A percentile compares a stretch with the other conserved stretches of the same genome.
Evolutionary conservation across 2,797 vertebrate species (phyloP).

Genomic region (Fringilla coelebs): DNA sequence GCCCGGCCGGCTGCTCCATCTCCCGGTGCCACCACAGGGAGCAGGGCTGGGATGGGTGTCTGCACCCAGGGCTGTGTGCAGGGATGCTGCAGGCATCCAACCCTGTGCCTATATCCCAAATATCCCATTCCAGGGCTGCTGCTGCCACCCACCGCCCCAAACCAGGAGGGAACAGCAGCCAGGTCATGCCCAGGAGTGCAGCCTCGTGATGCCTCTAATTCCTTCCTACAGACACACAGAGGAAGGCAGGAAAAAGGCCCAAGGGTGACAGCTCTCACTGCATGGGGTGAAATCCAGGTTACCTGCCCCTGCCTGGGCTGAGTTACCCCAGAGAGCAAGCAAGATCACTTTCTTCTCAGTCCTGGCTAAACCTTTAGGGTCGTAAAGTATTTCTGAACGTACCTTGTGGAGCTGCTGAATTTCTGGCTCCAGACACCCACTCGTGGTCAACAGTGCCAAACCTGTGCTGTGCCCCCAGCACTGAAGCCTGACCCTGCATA

Average conservation of each 20-base stretch:
- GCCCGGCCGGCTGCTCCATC: fast-evolving
- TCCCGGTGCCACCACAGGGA: fast-evolving
- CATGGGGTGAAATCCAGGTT: not conserved
- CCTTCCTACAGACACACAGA: not conserved
- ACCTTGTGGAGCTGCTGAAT: too few relatives aligned
- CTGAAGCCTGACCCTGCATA: fast-evolving
- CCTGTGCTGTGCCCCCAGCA: not conserved
- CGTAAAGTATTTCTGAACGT: not conserved
- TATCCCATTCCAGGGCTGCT: not conserved
- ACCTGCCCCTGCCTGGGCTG: too few relatives aligned
- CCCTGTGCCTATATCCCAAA: not conserved
- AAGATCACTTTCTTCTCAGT: not conserved
- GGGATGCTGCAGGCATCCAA: not conserved
- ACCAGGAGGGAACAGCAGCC: not conserved
- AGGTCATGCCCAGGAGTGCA: not conserved
- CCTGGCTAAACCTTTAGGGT: not conserved
- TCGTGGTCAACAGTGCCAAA: fast-evolving
- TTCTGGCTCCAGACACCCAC: not conserved
- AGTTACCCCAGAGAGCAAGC: not conserved
- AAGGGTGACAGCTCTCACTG: not conserved
- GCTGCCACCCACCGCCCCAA: not conserved
- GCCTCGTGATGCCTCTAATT: not conserved
- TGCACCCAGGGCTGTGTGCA: not conserved
- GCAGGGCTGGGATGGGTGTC: fast-evolving
- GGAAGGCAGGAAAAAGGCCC: not conserved